Base-by-base conservation (phyloP, 2,113 vertebrate genomes). In the Chitala chitala region DNA sequence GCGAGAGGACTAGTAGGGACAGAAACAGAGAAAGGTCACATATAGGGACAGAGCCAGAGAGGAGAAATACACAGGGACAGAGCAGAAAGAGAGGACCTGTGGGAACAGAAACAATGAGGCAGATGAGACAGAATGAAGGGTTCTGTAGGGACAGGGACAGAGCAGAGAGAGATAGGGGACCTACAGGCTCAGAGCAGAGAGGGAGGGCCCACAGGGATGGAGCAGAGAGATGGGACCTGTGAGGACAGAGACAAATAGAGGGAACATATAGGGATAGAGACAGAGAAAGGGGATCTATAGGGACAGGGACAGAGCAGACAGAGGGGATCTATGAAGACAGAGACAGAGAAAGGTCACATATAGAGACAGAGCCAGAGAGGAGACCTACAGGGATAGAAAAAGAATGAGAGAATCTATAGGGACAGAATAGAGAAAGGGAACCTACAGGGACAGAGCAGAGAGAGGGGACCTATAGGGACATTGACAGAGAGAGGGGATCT, bases 31-130 rank as follows among this genome's bases (percentile, higher is more conserved):
- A 55, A 73, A 69, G 74, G 59, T 56, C 74, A 76, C 82, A 77
- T 12, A 22, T 17, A 17, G 7, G 17, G 9, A 22, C 17, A 56
- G 54, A 56, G 54, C 75, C 54, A 3, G 20, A 83, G 77, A 74
- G 71, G 79, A 80, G 77, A 78, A 73, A n/a, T n/a, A n/a, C n/a
- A n/a, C n/a, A n/a, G n/a, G n/a, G n/a, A n/a, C n/a, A 82, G 81
- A 46, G 54, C 81, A 73, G 80, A 10, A 78, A 65, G 29, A 80
- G 75, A 71, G 82, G 77, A 83, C 77, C 81, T 77, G 83, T 75
- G 80, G 82, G 82, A 80, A 80, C 73, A 82, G 84, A 80, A 33
- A 48, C 81, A 72, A 80, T n/a, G 76, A n/a, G n/a, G n/a, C n/a
- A n/a, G n/a, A n/a, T n/a, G 78, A 8, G 44, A 29, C 15, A 36